Conservation (phyloP, 2,797 vertebrate genomes). For the Anomalospiza imberbis region DNA sequence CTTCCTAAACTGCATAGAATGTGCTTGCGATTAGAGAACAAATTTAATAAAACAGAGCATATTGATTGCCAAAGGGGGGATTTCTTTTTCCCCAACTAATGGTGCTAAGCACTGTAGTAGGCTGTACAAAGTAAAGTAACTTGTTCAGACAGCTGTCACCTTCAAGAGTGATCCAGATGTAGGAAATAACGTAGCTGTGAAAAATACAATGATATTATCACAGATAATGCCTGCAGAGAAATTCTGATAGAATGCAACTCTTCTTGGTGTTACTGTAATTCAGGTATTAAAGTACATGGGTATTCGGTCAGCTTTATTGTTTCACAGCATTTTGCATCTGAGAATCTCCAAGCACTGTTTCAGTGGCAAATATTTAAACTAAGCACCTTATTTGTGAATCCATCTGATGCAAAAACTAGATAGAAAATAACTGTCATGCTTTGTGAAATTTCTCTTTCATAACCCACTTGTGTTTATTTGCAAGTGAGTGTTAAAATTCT, state of each 20-base stretch:
- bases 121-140: background rate
- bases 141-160: slow-evolving; percentile 25
- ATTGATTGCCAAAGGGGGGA: background rate
- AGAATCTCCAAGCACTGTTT: background rate
- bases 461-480: background rate
- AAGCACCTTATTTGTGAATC: background rate
- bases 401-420: background rate
- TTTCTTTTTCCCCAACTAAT: background rate
- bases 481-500: background rate
- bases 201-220: background rate
- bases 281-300: background rate
- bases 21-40: slow-evolving; percentile 9
- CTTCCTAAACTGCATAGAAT: background rate
- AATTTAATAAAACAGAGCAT: background rate
- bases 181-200: background rate
- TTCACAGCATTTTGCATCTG: background rate
- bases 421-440: background rate
- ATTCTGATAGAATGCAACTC: background rate
- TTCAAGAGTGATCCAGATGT: background rate
- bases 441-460: background rate
- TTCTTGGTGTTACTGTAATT: background rate
- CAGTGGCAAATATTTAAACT: background rate
- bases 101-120: background rate
- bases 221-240: background rate
- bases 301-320: background rate